Conservation (phyloP, 2,113 vertebrate genomes). For the Harpagus bidentatus region DNA sequence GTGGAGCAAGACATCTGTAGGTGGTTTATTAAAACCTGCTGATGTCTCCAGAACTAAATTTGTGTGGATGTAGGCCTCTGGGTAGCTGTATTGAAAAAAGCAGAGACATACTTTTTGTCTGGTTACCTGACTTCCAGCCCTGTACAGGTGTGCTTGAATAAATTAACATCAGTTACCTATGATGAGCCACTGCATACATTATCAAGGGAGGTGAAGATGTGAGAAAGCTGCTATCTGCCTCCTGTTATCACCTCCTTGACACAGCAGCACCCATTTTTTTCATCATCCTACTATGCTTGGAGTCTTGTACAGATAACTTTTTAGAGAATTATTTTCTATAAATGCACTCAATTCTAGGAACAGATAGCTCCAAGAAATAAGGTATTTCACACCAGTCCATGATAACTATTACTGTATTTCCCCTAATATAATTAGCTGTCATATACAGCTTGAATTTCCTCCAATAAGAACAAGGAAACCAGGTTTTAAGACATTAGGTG, state of each 20-base stretch:
- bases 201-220: constrained; percentile 82
- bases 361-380: constrained; percentile 19
- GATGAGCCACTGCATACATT: constrained; percentile 91
- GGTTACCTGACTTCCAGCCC: constrained; percentile 82
- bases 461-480: not conserved
- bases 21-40: constrained; percentile 77
- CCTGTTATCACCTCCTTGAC: constrained; percentile 76
- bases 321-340: constrained; percentile 39
- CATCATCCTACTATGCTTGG: constrained; percentile 27
- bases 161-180: constrained; percentile 84
- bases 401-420: constrained; percentile 26
- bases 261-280: constrained; percentile 65
- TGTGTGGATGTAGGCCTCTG: constrained; percentile 62
- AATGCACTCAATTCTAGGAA: not conserved
- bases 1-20: constrained; percentile 70
- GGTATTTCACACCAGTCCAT: constrained; percentile 15
- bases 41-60: constrained; percentile 72
- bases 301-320: constrained; percentile 60
- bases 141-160: constrained; percentile 84
- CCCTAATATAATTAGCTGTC: constrained; percentile 46
- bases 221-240: constrained; percentile 73
- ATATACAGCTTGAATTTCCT: constrained; percentile 5
- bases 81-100: constrained; percentile 66
- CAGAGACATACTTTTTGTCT: constrained; percentile 54
- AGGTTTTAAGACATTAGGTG: not conserved